phyloP scores from a whole-genome alignment of 2,888 invertebrate genomes.

The Aspidapion aeneum region DNA sequence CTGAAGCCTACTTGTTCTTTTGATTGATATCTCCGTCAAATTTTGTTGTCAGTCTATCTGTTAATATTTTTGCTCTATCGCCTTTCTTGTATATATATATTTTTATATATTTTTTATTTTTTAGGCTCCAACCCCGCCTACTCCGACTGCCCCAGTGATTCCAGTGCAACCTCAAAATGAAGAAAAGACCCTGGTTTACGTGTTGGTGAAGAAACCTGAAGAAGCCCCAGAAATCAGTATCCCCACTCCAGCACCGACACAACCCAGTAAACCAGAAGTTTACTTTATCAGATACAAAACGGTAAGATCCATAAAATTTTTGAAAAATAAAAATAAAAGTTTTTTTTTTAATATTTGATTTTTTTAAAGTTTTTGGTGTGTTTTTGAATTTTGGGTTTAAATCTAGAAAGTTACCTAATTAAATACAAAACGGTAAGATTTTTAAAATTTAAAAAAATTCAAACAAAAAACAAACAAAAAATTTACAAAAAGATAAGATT shows the following conservation, averaged over 20 bases:
- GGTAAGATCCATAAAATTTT: slow-evolving; percentile 50
- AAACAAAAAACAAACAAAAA: too few relatives aligned
- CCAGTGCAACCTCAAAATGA: slow-evolving; percentile 81
- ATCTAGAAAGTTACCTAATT: too few relatives aligned
- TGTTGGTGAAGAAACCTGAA: slow-evolving; percentile 85
- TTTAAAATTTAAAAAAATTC: too few relatives aligned
- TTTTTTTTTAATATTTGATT: neutral
- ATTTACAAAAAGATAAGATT: too few relatives aligned
- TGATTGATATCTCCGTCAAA: too few relatives aligned
- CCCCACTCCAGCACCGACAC: slow-evolving; percentile 78
- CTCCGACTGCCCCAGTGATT: slow-evolving; percentile 77
- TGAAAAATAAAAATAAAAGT: too few relatives aligned
- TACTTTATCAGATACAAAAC: slow-evolving; percentile 89
- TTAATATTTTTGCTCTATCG: neutral
- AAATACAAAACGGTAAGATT: too few relatives aligned
- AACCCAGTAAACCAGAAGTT: slow-evolving; percentile 85
- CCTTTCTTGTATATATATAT: too few relatives aligned
- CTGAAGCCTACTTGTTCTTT: too few relatives aligned
- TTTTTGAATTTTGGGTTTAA: neutral
- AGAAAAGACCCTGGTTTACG: slow-evolving; percentile 86
- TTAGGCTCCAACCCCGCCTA: slow-evolving; percentile 82
- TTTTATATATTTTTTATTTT: slow-evolving; percentile 46
- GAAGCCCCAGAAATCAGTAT: slow-evolving; percentile 75
- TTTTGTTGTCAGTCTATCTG: too few relatives aligned
- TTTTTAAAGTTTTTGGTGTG: neutral